These are phyloP conservation scores for Calosoma granatense DNA, from an alignment of 1,140 invertebrate genomes.

Conservation along the genomic window DNA sequence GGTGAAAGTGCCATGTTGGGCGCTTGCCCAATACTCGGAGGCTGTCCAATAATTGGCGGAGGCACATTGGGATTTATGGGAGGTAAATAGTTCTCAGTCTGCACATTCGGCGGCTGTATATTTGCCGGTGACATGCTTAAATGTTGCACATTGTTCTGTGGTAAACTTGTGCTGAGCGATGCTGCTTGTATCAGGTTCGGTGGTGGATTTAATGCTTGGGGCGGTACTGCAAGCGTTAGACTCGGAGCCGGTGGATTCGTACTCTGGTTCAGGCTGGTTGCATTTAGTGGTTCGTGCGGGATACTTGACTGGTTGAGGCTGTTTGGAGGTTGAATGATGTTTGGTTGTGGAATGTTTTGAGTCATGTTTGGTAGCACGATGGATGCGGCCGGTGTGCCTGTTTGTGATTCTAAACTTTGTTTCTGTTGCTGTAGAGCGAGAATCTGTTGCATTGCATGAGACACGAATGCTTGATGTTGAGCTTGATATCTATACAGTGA, in stretches of 20 bases:
- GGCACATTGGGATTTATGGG: conserved; percentile 11
- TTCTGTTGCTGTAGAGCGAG: conserved; percentile 74
- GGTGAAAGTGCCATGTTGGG: background rate
- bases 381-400: conserved; percentile 31
- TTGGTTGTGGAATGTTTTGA: conserved; percentile 16
- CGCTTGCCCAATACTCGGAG: background rate
- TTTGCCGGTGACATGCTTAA: conserved; percentile 1
- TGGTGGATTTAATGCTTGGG: background rate
- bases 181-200: background rate
- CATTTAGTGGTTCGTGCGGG: background rate
- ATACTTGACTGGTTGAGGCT: conserved; percentile 25
- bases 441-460: conserved; percentile 81
- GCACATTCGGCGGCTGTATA: conserved; percentile 6
- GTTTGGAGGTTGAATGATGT: conserved; percentile 46
- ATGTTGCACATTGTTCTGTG: conserved; percentile 11
- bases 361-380: conserved; percentile 24
- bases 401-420: conserved; percentile 59
- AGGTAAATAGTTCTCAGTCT: background rate
- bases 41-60: background rate
- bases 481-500: conserved; percentile 64
- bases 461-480: conserved; percentile 90
- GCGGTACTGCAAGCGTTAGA: no score
- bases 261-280: background rate
- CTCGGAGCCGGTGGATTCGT: background rate
- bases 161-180: conserved; percentile 10